phyloP scores from a whole-genome alignment of 2,113 vertebrate genomes.

The human region DNA sequence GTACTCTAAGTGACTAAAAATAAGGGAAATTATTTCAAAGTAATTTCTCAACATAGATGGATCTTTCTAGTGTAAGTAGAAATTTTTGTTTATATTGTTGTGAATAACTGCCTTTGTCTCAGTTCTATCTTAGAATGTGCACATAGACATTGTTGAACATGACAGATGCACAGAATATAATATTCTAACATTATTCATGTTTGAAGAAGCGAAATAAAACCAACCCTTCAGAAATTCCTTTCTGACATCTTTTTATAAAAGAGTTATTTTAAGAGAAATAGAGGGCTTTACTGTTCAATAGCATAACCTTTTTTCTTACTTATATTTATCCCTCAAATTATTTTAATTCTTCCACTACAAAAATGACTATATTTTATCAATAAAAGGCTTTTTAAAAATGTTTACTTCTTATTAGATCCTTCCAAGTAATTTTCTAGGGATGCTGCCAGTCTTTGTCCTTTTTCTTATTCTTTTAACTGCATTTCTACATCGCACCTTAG shows the following conservation, averaged over 20 bases:
- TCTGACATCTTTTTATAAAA: slow-evolving; percentile 38
- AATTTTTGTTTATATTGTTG: slow-evolving; percentile 23
- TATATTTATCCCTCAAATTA: slow-evolving; percentile 17
- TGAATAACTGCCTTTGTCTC: slow-evolving; percentile 14
- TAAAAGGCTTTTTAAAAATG: background rate
- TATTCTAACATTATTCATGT: slow-evolving; percentile 37
- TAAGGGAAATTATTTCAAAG: slow-evolving; percentile 36
- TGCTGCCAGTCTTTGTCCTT: background rate
- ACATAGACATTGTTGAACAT: slow-evolving; percentile 31
- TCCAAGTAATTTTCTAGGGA: background rate
- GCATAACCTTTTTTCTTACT: background rate
- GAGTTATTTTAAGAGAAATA: slow-evolving; percentile 33
- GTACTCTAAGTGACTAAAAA: slow-evolving; percentile 4
- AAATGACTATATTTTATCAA: background rate
- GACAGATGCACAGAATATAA: slow-evolving; percentile 41
- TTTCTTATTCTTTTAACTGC: background rate
- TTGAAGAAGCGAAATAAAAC: slow-evolving; percentile 62
- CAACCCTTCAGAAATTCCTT: slow-evolving; percentile 51
- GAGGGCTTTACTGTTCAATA: background rate
- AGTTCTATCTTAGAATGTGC: slow-evolving; percentile 37
- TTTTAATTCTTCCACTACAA: slow-evolving; percentile 13
- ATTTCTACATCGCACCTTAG: background rate
- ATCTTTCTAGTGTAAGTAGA: background rate
- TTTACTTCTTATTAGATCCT: background rate
- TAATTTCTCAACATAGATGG: background rate